phyloP scores from a whole-genome alignment of 2,113 vertebrate species.

The Atractosteus spatula region DNA sequence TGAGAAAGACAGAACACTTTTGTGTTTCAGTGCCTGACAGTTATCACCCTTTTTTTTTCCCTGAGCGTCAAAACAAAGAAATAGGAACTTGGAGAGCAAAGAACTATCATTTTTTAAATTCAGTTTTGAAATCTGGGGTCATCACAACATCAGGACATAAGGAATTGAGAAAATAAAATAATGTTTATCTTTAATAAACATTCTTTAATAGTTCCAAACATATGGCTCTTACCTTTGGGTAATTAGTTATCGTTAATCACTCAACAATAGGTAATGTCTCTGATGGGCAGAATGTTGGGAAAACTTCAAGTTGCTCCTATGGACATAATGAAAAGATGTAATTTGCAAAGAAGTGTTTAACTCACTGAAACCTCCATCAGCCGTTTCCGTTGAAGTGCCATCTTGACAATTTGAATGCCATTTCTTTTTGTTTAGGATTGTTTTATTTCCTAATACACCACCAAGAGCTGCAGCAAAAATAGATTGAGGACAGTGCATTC shows the following conservation, averaged over 20 bases:
- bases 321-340: background rate
- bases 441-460: too few relatives aligned
- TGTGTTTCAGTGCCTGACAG: slow-evolving; percentile 11
- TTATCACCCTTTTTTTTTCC: slow-evolving; percentile 4
- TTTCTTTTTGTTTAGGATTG: too few relatives aligned
- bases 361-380: background rate
- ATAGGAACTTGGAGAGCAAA: background rate
- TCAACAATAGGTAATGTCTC: background rate
- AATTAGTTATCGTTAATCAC: background rate
- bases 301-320: slow-evolving; percentile 2
- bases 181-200: background rate
- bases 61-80: slow-evolving; percentile 8
- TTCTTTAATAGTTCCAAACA: background rate
- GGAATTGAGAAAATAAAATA: background rate
- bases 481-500: too few relatives aligned
- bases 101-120: slow-evolving; percentile 2
- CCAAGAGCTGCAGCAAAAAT: too few relatives aligned
- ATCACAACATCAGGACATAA: background rate
- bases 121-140: background rate
- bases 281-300: background rate
- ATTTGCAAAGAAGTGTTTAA: background rate
- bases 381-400: too few relatives aligned
- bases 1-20: slow-evolving; percentile 4
- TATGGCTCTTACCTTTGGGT: background rate
- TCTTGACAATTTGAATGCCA: too few relatives aligned